Percentiles rank a stretch among this genome's conserved stretches.
These are phyloP conservation scores for Melanotaenia parkinsoni DNA, from an alignment of 2,797 vertebrate genomes.

Conservation along the genomic window DNA sequence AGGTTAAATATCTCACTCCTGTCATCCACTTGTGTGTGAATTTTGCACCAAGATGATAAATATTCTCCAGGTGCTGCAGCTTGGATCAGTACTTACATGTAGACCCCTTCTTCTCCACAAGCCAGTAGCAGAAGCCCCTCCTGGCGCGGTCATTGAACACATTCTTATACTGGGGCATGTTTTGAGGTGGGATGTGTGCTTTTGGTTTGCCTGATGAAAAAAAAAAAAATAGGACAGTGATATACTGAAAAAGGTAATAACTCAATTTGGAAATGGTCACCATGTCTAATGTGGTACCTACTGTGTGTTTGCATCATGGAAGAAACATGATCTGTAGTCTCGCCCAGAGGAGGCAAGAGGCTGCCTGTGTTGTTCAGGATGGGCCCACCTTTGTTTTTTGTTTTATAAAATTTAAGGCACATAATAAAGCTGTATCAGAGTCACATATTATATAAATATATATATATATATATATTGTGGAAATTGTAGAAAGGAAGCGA, in stretches of 20 bases:
- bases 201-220: constrained; percentile 33
- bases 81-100: constrained; percentile 53
- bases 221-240: constrained; percentile 4
- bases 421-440: constrained; percentile 24
- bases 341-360: constrained; percentile 44
- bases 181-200: constrained; percentile 31
- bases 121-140: constrained; percentile 73
- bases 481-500: too few relatives aligned
- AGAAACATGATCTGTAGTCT: constrained; percentile 10
- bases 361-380: constrained; percentile 7
- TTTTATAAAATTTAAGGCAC: constrained; percentile 11
- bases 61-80: constrained; percentile 12
- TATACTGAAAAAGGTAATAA: not conserved
- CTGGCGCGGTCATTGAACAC: constrained; percentile 69
- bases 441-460: too few relatives aligned
- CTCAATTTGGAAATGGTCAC: not conserved
- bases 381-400: constrained; percentile 1
- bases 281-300: constrained; percentile 22
- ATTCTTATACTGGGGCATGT: constrained; percentile 68
- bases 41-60: constrained; percentile 17
- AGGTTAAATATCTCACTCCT: constrained; percentile 1
- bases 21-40: constrained; percentile 14
- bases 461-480: too few relatives aligned
- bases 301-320: constrained; percentile 16
- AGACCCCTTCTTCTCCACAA: constrained; percentile 62